A percentile compares a stretch with the other conserved stretches of the same genome.
These are phyloP conservation scores for Rhaphigaster nebulosa DNA, from an alignment of 2,888 invertebrate genomes.

Conservation along the genomic window DNA sequence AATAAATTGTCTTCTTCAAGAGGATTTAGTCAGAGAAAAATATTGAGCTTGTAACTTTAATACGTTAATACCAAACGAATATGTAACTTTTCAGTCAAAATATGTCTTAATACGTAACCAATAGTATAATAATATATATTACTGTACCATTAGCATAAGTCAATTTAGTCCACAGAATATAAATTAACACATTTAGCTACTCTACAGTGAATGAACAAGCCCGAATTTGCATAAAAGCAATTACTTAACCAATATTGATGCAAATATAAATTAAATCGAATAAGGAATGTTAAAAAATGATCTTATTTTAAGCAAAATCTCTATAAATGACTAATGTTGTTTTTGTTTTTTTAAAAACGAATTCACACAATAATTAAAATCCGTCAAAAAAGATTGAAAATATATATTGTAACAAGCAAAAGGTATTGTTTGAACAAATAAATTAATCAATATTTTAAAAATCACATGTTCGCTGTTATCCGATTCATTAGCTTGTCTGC, in stretches of 20 bases:
- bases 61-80: not conserved
- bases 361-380: no score
- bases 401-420: no score
- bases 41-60: not conserved
- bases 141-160: not conserved
- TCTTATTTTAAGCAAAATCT: not conserved
- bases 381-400: no score
- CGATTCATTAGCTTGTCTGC: no score
- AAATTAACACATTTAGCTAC: constrained; percentile 11
- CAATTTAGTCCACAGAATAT: not conserved
- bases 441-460: no score
- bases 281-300: not conserved
- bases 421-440: no score
- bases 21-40: not conserved
- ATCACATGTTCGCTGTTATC: no score
- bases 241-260: constrained; percentile 22
- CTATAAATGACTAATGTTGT: not conserved
- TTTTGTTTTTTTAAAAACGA: no score
- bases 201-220: not conserved
- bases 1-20: not conserved
- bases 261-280: constrained; percentile 6
- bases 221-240: constrained; percentile 1
- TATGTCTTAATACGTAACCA: not conserved
- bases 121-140: not conserved
- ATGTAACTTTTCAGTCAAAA: not conserved